phyloP scores from a whole-genome alignment of 2,888 invertebrate genomes.

The Athalia circularis region DNA sequence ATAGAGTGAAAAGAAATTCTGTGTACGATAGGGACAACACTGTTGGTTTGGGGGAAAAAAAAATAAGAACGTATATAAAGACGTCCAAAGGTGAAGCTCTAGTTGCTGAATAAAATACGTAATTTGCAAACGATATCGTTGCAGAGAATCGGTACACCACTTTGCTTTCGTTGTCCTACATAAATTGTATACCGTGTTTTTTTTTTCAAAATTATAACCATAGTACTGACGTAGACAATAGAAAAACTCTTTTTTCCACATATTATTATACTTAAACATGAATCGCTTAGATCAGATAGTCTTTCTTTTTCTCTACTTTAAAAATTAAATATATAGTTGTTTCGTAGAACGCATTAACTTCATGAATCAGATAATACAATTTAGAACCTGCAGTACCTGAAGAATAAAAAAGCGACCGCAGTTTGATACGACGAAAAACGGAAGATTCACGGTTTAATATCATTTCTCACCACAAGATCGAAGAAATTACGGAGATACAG shows the following conservation, averaged over 20 bases:
- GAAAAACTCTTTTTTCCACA: too few relatives aligned
- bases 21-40: constrained; percentile 6
- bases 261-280: too few relatives aligned
- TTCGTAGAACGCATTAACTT: too few relatives aligned
- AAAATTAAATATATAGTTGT: too few relatives aligned
- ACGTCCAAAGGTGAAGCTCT: constrained; percentile 10
- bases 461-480: too few relatives aligned
- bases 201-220: not conserved
- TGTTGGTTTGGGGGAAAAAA: not conserved
- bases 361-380: too few relatives aligned
- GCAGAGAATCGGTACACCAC: constrained; percentile 20
- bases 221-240: not conserved
- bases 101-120: constrained; percentile 27
- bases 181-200: not conserved
- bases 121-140: constrained; percentile 1
- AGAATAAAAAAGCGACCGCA: not conserved
- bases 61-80: not conserved
- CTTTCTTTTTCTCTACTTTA: too few relatives aligned
- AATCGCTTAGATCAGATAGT: too few relatives aligned
- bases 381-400: too few relatives aligned
- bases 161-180: not conserved
- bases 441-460: not conserved
- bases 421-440: not conserved
- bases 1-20: constrained; percentile 15
- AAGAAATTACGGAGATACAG: too few relatives aligned